Percentiles rank a stretch among this genome's conserved stretches.
phyloP scores from a whole-genome alignment of 1,140 invertebrate species.

The Oryctes rhinoceros region DNA sequence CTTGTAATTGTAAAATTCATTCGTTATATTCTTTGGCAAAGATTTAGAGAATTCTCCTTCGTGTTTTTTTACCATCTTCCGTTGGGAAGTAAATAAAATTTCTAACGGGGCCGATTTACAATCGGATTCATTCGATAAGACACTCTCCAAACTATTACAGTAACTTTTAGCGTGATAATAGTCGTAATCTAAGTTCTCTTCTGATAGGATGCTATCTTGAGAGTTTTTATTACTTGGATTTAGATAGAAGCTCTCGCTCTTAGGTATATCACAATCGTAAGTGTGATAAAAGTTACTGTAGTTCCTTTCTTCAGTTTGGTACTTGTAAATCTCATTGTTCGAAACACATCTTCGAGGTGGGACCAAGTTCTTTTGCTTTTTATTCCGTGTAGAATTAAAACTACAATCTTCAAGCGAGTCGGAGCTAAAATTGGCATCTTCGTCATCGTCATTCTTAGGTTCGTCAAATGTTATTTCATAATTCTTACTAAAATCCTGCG shows the following conservation, averaged over 20 bases:
- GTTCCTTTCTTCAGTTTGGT: slow-evolving; percentile 49
- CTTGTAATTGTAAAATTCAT: slow-evolving; percentile 15
- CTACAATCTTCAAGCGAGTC: slow-evolving; percentile 78
- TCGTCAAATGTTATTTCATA: slow-evolving; percentile 53
- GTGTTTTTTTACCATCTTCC: background rate
- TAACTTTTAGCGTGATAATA: slow-evolving; percentile 67
- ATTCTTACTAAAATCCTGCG: slow-evolving; percentile 57
- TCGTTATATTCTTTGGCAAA: slow-evolving; percentile 34
- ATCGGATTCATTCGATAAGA: slow-evolving; percentile 79
- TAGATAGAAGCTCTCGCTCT: slow-evolving; percentile 71
- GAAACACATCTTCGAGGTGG: slow-evolving; percentile 72
- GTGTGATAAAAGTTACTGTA: slow-evolving; percentile 45
- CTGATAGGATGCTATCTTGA: slow-evolving; percentile 80
- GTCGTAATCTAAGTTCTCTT: slow-evolving; percentile 67
- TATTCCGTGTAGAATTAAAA: slow-evolving; percentile 65
- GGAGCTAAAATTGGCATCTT: slow-evolving; percentile 77
- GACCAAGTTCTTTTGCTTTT: slow-evolving; percentile 64
- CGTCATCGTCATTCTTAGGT: slow-evolving; percentile 63
- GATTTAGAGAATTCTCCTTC: slow-evolving; percentile 38
- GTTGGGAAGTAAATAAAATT: slow-evolving; percentile 66
- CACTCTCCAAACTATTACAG: slow-evolving; percentile 80
- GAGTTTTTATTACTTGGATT: slow-evolving; percentile 69
- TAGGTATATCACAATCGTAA: slow-evolving; percentile 53
- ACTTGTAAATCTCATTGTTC: slow-evolving; percentile 78
- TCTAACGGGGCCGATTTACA: slow-evolving; percentile 80